These are phyloP conservation scores for Puntigrus tetrazona DNA, from an alignment of 2,113 vertebrate genomes.

Conservation along the genomic window DNA sequence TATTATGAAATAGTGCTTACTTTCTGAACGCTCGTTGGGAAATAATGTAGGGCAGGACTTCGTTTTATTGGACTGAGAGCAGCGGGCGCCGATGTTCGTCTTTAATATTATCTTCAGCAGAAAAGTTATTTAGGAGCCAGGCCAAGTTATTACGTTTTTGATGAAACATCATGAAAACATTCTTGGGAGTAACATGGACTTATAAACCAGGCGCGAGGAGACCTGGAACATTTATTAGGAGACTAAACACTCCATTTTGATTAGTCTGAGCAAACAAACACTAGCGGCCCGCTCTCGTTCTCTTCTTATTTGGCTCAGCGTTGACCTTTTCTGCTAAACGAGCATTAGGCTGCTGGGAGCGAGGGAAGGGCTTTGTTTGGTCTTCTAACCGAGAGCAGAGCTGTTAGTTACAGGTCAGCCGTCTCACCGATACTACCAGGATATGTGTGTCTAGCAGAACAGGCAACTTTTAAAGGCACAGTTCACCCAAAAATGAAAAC, in stretches of 20 bases:
- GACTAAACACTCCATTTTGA: neutral
- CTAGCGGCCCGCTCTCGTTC: no score
- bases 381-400: slow-evolving; percentile 32
- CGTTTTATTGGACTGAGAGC: neutral
- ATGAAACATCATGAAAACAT: slow-evolving; percentile 6
- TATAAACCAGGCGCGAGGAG: neutral
- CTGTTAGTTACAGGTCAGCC: slow-evolving; percentile 38
- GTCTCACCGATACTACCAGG: neutral
- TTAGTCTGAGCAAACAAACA: slow-evolving; percentile 46
- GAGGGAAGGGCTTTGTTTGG: slow-evolving; percentile 19
- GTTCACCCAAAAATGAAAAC: no score
- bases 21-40: neutral
- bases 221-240: neutral
- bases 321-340: slow-evolving; percentile 55
- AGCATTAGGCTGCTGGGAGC: slow-evolving; percentile 10
- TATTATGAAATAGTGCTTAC: neutral
- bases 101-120: slow-evolving; percentile 9
- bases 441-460: neutral
- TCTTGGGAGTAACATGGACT: neutral
- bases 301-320: slow-evolving; percentile 38
- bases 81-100: neutral
- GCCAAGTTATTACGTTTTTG: slow-evolving; percentile 5
- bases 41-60: neutral
- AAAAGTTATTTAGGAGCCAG: neutral
- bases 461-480: neutral